Evolutionary conservation across 2,797 vertebrate genomes (phyloP).

Genomic region (Myotis daubentonii): DNA sequence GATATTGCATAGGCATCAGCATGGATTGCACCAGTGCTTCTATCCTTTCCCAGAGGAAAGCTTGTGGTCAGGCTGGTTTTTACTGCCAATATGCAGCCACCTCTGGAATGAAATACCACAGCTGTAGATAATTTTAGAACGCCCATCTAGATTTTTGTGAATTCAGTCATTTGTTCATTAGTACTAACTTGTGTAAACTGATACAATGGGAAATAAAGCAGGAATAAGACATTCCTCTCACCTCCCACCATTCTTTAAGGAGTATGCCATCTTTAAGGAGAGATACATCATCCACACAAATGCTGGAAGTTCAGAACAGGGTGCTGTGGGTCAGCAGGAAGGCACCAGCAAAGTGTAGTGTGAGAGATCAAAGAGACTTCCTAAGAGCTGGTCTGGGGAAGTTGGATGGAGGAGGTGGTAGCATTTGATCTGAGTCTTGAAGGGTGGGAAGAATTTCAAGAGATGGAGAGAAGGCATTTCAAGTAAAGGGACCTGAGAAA

Average conservation of each 20-base stretch:
- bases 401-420: neutral
- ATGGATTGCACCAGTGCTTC: neutral
- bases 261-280: neutral
- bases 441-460: neutral
- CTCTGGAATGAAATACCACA: constrained; percentile 23
- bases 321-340: neutral
- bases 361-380: neutral
- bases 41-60: constrained; percentile 35
- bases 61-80: constrained; percentile 11
- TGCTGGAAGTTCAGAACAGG: neutral
- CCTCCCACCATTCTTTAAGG: neutral
- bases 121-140: constrained; percentile 37
- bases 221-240: neutral
- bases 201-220: neutral
- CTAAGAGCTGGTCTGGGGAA: neutral
- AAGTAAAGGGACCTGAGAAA: neutral
- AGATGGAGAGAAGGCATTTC: neutral
- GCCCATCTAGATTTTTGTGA: constrained; percentile 22
- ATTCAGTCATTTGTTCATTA: constrained; percentile 30
- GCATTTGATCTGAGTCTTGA: neutral
- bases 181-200: neutral
- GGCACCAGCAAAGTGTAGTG: neutral
- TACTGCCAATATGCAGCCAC: constrained; percentile 11
- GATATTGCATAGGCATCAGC: neutral
- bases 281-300: neutral